Percentiles rank a stretch among this genome's conserved stretches.
Conservation (phyloP, 1,140 invertebrate genomes). For the Drosophila pectinifera region DNA sequence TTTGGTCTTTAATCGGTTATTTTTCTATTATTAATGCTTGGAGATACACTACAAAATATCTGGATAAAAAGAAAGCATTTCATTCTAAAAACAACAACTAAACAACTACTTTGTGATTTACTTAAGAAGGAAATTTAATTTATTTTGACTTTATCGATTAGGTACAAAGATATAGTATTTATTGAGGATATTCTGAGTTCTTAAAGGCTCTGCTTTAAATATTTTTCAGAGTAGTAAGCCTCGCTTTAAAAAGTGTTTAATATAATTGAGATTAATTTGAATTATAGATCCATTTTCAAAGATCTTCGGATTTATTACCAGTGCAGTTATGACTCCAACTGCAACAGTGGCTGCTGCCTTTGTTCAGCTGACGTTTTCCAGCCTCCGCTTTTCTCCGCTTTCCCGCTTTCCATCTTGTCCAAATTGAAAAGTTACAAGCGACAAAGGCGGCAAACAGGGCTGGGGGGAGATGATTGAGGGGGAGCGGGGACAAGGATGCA, state of each 20-base stretch:
- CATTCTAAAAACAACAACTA: too few relatives aligned
- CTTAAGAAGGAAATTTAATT: too few relatives aligned
- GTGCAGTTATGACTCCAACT: conserved; percentile 2
- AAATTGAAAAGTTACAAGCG: conserved; percentile 77
- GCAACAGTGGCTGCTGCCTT: conserved; percentile 16
- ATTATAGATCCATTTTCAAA: neutral
- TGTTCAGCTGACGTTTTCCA: conserved; percentile 19
- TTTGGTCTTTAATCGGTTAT: neutral
- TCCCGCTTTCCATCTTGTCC: conserved; percentile 52
- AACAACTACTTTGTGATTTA: too few relatives aligned
- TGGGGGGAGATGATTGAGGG: conserved; percentile 2
- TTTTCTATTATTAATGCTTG: too few relatives aligned
- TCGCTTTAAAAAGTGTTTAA: neutral
- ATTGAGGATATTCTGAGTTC: neutral
- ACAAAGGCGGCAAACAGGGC: conserved; percentile 36
- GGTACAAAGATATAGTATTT: too few relatives aligned
- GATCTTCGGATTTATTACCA: neutral
- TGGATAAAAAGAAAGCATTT: too few relatives aligned
- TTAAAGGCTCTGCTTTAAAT: too few relatives aligned
- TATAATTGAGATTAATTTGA: too few relatives aligned
- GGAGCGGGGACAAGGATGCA: conserved; percentile 17
- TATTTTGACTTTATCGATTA: too few relatives aligned
- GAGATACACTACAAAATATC: too few relatives aligned
- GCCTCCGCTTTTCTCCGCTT: neutral
- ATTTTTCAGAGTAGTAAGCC: neutral